A percentile compares a stretch with the other conserved stretches of the same genome.
Conservation (phyloP, 1,140 invertebrate genomes). For the Euura lappo region DNA sequence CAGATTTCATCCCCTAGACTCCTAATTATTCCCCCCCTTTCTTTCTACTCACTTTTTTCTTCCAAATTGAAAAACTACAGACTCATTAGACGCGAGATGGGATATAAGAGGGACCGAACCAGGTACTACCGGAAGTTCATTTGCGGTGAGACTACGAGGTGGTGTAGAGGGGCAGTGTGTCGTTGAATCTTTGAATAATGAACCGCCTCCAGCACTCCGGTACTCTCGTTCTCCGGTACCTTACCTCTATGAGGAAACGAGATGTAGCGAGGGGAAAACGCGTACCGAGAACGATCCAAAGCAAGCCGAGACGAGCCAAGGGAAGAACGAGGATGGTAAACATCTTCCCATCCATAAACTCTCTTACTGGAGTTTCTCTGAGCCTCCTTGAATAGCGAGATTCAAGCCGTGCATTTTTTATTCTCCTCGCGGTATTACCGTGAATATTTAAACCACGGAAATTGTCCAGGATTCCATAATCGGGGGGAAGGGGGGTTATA, state of each 20-base stretch:
- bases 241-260: neutral
- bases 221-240: neutral
- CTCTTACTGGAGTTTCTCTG: neutral
- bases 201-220: conserved; percentile 2
- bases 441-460: conserved; percentile 11
- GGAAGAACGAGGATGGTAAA: neutral
- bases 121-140: neutral
- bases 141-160: neutral
- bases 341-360: neutral
- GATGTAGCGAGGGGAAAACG: neutral
- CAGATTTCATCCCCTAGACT: too few relatives aligned
- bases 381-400: neutral
- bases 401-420: neutral
- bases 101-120: neutral
- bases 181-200: conserved; percentile 11
- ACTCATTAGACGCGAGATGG: neutral
- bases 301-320: neutral
- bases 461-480: neutral
- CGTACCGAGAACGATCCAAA: too few relatives aligned
- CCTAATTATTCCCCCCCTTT: too few relatives aligned
- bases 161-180: neutral
- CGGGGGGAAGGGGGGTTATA: too few relatives aligned
- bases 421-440: neutral
- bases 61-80: neutral
- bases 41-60: too few relatives aligned